Conservation (phyloP, 2,797 vertebrate species). For the Mus caroli region DNA sequence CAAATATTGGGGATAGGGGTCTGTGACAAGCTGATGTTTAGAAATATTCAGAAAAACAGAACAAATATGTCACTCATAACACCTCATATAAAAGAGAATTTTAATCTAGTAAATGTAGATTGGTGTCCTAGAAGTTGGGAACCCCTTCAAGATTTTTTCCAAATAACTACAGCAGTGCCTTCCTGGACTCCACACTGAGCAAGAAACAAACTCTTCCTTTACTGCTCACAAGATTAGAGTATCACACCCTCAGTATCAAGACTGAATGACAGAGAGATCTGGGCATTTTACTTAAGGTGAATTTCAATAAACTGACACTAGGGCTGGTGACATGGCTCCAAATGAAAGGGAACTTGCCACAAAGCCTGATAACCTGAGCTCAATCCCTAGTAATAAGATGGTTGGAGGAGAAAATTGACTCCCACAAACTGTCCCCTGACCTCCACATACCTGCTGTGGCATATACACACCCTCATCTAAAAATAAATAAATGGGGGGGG, state of each 20-base stretch:
- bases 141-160: background rate
- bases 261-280: background rate
- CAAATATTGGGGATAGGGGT: background rate
- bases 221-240: background rate
- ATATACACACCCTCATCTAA: background rate
- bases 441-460: too few species aligned
- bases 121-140: background rate
- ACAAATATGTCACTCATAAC: background rate
- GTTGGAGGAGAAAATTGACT: background rate
- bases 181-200: background rate
- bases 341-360: background rate
- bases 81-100: background rate
- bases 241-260: background rate
- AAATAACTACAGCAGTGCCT: background rate
- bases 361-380: background rate
- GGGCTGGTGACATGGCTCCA: accelerated
- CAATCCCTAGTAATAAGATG: background rate
- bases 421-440: too few species aligned
- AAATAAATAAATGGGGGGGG: too few species aligned
- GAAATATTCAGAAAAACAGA: background rate
- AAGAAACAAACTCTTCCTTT: background rate
- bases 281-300: background rate
- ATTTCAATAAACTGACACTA: background rate
- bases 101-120: background rate
- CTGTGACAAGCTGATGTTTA: background rate